Conservation (phyloP, 2,797 vertebrate genomes). For the Cyprinella venusta region DNA sequence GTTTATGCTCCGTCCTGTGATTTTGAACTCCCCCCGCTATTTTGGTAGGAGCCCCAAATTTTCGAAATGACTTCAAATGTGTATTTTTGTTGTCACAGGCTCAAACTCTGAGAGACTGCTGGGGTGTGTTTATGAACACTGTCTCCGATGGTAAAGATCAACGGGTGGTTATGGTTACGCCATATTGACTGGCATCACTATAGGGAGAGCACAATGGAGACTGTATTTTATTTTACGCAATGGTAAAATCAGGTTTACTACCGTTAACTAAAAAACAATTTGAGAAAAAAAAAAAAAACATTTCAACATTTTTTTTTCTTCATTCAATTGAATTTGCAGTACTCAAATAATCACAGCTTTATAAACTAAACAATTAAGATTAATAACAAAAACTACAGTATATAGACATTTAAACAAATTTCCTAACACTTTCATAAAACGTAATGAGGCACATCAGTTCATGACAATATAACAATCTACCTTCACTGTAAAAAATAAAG, state of each 20-base stretch:
- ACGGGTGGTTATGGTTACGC: slow-evolving; percentile 36
- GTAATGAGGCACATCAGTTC: not conserved
- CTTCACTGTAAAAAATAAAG: too few relatives aligned
- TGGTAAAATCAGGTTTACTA: slow-evolving; percentile 29
- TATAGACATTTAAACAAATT: not conserved
- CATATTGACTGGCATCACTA: slow-evolving; percentile 35
- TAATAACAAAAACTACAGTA: not conserved
- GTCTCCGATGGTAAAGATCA: slow-evolving; percentile 55
- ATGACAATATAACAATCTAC: not conserved
- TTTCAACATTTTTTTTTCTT: not conserved
- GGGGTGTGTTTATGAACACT: slow-evolving; percentile 52
- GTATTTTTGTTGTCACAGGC: slow-evolving; percentile 63
- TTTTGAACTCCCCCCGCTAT: slow-evolving; percentile 60
- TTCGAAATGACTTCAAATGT: slow-evolving; percentile 61
- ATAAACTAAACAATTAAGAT: not conserved
- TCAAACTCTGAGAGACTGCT: slow-evolving; percentile 40
- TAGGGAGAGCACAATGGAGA: not conserved
- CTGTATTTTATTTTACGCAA: slow-evolving; percentile 21
- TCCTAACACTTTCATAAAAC: not conserved
- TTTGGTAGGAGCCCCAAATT: slow-evolving; percentile 61
- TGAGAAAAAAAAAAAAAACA: too few relatives aligned
- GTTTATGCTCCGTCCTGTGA: slow-evolving; percentile 66
- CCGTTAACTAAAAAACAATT: not conserved
- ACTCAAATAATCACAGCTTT: too few relatives aligned
- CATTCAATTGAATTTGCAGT: not conserved